Conservation (phyloP, 2,113 vertebrate species). For the Malurus elegans region DNA sequence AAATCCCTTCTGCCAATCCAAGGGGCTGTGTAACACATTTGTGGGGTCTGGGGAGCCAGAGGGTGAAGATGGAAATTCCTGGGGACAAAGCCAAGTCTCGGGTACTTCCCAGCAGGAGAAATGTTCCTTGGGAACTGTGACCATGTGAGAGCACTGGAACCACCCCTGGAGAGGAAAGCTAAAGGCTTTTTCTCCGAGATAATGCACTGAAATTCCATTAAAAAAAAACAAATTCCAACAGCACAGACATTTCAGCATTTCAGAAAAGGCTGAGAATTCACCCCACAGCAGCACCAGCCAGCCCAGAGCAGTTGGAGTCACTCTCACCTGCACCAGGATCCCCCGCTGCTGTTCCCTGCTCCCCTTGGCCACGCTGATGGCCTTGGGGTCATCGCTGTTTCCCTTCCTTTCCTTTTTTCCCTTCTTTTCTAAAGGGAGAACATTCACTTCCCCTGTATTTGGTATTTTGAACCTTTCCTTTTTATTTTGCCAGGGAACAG, state of each 20-base stretch:
- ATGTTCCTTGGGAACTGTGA: not conserved
- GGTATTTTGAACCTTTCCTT: not conserved
- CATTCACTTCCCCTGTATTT: rapidly evolving
- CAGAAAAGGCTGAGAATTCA: not conserved
- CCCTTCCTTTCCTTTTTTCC: no score
- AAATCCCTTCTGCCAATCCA: not conserved
- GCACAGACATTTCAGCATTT: not conserved
- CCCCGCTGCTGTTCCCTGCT: not conserved
- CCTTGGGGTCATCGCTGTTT: not conserved
- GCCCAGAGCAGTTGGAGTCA: rapidly evolving
- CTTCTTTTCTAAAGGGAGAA: not conserved
- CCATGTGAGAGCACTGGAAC: not conserved
- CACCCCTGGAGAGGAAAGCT: not conserved
- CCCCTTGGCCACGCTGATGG: rapidly evolving
- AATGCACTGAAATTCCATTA: not conserved
- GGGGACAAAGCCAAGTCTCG: not conserved
- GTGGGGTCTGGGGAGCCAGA: not conserved
- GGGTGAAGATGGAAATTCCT: not conserved
- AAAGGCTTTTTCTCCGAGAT: not conserved
- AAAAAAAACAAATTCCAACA: not conserved
- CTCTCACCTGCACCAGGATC: not conserved
- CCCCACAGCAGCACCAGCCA: not conserved
- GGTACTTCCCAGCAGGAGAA: not conserved
- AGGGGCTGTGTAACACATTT: not conserved
- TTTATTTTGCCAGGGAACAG: not conserved